Percentiles rank a stretch among this genome's conserved stretches.
Evolutionary conservation across 1,140 invertebrate genomes (phyloP).

Genomic region (Papilio xuthus): DNA sequence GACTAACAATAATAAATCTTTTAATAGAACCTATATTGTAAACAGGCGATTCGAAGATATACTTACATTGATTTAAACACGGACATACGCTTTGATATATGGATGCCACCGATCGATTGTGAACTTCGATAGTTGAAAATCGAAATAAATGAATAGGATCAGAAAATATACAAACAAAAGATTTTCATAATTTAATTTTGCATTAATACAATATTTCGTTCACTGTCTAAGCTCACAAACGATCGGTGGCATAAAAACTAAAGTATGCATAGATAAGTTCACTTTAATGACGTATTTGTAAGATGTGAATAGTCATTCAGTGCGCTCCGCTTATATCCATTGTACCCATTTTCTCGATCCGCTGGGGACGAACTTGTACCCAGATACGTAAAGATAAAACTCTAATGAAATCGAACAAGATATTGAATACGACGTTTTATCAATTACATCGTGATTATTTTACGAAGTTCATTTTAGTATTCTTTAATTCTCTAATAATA

Average conservation of each 20-base stretch:
- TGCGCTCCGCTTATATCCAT: background rate
- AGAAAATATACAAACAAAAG: too few species aligned
- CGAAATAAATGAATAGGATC: background rate
- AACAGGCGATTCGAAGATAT: slow-evolving; percentile 27
- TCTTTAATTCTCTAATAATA: too few species aligned
- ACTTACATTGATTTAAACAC: slow-evolving; percentile 9
- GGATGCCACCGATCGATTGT: background rate
- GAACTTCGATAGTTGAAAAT: background rate
- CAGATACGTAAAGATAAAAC: background rate
- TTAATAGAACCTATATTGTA: slow-evolving; percentile 32
- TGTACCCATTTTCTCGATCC: slow-evolving; percentile 5
- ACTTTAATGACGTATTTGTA: background rate
- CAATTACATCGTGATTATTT: too few species aligned
- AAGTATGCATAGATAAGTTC: background rate
- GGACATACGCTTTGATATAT: slow-evolving; percentile 4
- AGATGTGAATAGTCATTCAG: slow-evolving; percentile 14
- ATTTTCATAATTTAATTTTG: too few species aligned
- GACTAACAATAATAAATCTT: slow-evolving; percentile 33
- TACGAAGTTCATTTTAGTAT: too few species aligned
- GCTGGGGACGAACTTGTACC: background rate
- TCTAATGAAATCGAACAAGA: background rate
- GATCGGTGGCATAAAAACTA: too few species aligned
- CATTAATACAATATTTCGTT: too few species aligned
- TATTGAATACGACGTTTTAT: too few species aligned
- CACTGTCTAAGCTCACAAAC: too few species aligned